Evolutionary conservation across 2,888 invertebrate genomes (phyloP).

Genomic region (Atrina japonica): DNA sequence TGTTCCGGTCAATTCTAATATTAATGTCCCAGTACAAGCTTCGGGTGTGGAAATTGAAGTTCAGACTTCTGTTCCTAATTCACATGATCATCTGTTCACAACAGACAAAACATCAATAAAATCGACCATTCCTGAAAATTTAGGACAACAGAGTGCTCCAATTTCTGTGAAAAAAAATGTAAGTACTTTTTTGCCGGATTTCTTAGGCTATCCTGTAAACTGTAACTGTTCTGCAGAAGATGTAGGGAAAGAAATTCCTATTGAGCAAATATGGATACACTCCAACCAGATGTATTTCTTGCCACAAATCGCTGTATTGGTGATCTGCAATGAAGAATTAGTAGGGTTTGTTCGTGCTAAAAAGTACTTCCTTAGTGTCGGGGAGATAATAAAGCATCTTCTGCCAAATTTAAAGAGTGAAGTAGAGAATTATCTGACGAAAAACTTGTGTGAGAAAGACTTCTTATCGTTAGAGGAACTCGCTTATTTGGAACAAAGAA

Average conservation of each 20-base stretch:
- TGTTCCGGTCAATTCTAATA: too few species aligned
- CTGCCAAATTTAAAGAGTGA: conserved; percentile 28
- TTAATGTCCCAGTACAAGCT: too few species aligned
- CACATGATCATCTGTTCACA: too few species aligned
- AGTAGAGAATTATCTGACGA: conserved; percentile 14
- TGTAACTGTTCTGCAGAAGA: conserved; percentile 29
- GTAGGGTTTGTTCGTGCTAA: conserved; percentile 31
- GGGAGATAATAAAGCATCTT: conserved; percentile 28
- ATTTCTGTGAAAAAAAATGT: conserved; percentile 18
- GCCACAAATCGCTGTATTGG: conserved; percentile 32
- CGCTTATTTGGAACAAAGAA: conserved; percentile 33
- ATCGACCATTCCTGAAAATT: too few species aligned
- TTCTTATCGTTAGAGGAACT: conserved; percentile 35
- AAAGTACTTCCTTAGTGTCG: conserved; percentile 29
- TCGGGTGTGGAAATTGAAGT: too few species aligned
- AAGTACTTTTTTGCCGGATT: conserved; percentile 25
- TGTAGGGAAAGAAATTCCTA: conserved; percentile 19
- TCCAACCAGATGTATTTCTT: conserved; percentile 36
- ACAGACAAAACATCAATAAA: background rate
- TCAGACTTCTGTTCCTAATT: too few species aligned
- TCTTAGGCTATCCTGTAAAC: conserved; percentile 27
- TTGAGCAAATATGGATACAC: conserved; percentile 42
- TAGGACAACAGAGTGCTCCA: too few species aligned
- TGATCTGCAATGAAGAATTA: conserved; percentile 30
- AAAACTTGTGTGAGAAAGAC: conserved; percentile 21